Conservation (phyloP, 2,797 vertebrate genomes). For the Tauraco hartlaubi region DNA sequence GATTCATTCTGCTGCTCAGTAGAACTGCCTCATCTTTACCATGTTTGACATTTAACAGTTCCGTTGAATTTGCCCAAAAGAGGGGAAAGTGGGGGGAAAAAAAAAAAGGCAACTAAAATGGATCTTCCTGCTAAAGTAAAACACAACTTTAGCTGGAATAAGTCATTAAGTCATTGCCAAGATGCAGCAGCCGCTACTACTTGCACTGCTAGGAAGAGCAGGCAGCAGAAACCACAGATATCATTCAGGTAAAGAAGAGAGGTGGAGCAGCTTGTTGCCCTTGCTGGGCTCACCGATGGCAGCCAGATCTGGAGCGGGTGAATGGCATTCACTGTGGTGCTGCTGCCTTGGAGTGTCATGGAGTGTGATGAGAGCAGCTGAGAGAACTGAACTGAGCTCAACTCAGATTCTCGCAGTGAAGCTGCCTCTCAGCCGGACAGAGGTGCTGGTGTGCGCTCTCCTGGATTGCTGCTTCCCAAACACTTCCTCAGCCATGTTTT, state of each 20-base stretch:
- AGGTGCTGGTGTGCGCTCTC: background rate
- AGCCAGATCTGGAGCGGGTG: background rate
- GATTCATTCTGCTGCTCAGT: background rate
- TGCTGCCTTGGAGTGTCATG: background rate
- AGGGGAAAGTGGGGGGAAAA: background rate
- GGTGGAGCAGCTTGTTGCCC: background rate
- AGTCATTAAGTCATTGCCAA: background rate
- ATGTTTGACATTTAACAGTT: conserved; percentile 49
- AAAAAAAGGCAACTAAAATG: background rate
- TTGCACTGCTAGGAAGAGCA: background rate
- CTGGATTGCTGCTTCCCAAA: background rate
- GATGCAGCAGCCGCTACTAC: background rate
- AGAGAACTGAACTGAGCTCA: accelerated
- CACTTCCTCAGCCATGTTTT: background rate
- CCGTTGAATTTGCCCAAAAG: conserved; percentile 22
- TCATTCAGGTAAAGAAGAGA: background rate
- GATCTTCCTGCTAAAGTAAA: conserved; percentile 43
- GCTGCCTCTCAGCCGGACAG: accelerated
- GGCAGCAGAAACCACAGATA: background rate
- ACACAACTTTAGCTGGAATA: background rate
- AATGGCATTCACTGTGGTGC: background rate
- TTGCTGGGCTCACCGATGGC: background rate
- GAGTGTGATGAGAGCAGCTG: background rate
- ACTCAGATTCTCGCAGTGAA: accelerated
- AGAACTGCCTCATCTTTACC: conserved; percentile 1